A percentile compares a stretch with the other conserved stretches of the same genome.
Evolutionary conservation across 1,140 invertebrate species (phyloP).

Genomic region (Drosophila repletoides): DNA sequence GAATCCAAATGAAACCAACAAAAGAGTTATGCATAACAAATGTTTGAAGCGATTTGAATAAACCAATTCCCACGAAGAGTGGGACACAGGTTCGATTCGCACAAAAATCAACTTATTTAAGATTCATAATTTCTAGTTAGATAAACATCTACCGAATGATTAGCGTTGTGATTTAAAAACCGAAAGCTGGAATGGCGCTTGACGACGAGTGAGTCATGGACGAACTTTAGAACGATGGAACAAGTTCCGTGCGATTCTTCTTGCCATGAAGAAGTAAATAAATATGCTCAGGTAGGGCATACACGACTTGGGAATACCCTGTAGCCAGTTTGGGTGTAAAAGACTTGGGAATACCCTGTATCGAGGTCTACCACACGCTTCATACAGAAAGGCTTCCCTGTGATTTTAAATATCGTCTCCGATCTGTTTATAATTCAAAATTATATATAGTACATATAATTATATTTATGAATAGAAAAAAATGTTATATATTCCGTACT

Average conservation of each 20-base stretch:
- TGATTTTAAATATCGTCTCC: no score
- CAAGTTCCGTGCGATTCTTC: conserved; percentile 13
- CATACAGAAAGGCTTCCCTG: no score
- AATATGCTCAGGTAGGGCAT: no score
- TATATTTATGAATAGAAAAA: no score
- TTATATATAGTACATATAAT: no score
- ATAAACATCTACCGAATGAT: no score
- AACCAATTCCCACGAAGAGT: conserved; percentile 66
- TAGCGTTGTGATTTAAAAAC: conserved; percentile 57
- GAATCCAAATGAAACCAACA: conserved; percentile 27
- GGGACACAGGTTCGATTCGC: conserved; percentile 51
- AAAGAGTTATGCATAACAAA: conserved; percentile 71
- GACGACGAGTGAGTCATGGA: conserved; percentile 49
- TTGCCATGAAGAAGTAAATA: no score
- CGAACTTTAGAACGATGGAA: conserved; percentile 13
- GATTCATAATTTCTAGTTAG: conserved; percentile 77
- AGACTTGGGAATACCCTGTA: no score
- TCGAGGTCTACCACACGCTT: no score
- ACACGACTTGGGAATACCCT: no score
- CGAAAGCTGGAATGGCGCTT: conserved; percentile 11
- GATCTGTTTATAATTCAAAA: no score
- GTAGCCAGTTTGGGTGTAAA: neutral
- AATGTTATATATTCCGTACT: no score
- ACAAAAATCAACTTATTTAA: conserved; percentile 40
- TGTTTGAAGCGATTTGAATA: conserved; percentile 62